phyloP scores from a whole-genome alignment of 1,140 invertebrate species.

The Doryteuthis pealeii region DNA sequence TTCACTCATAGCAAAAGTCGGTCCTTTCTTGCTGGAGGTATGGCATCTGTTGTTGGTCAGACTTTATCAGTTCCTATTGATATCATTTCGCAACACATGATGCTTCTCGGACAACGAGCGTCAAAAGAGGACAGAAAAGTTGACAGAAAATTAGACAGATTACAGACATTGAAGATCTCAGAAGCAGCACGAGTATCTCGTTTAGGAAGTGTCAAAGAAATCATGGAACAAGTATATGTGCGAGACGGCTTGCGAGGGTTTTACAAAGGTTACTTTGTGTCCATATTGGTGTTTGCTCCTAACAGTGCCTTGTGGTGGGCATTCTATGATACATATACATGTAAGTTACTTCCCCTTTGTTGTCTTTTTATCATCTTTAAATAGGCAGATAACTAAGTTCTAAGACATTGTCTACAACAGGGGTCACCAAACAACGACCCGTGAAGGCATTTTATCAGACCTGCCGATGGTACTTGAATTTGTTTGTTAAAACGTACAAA shows the following conservation, averaged over 20 bases:
- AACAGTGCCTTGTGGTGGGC: slow-evolving; percentile 97
- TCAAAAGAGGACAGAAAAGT: slow-evolving; percentile 3
- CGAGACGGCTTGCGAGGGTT: slow-evolving; percentile 84
- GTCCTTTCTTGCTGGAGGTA: slow-evolving; percentile 73
- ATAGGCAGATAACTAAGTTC: too few relatives aligned
- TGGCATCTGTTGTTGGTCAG: slow-evolving; percentile 89
- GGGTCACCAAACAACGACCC: too few relatives aligned
- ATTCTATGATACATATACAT: slow-evolving; percentile 92
- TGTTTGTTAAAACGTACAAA: too few relatives aligned
- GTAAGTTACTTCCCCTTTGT: slow-evolving; percentile 63
- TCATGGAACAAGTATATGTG: slow-evolving; percentile 75
- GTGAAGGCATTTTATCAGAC: too few relatives aligned
- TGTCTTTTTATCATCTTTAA: not conserved
- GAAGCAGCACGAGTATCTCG: slow-evolving; percentile 32
- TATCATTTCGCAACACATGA: slow-evolving; percentile 93
- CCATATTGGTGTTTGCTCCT: slow-evolving; percentile 88
- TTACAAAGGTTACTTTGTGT: slow-evolving; percentile 90
- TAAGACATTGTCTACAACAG: too few relatives aligned
- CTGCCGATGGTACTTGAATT: too few relatives aligned
- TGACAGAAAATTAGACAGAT: slow-evolving; percentile 26
- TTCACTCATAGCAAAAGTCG: slow-evolving; percentile 42
- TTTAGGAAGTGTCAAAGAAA: slow-evolving; percentile 40
- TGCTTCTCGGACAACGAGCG: slow-evolving; percentile 76
- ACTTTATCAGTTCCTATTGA: slow-evolving; percentile 96
- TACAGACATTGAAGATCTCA: slow-evolving; percentile 40